A percentile compares a stretch with the other conserved stretches of the same genome.
These are phyloP conservation scores for Chrysolina haemoptera DNA, from an alignment of 2,888 invertebrate species.

Conservation along the genomic window DNA sequence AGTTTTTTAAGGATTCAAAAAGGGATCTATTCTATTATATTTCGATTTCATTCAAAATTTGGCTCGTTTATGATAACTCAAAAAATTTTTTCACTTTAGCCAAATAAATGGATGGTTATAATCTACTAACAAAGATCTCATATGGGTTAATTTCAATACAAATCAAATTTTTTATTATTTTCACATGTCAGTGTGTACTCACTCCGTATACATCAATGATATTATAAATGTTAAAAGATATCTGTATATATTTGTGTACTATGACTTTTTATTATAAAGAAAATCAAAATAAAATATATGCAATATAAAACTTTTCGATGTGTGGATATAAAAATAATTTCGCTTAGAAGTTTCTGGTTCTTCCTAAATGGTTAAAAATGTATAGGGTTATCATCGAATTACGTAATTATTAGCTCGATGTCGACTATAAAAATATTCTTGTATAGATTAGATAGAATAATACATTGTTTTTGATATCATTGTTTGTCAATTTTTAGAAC, in stretches of 20 bases:
- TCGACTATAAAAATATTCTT: constrained; percentile 25
- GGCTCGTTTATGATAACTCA: no score
- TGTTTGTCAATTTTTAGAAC: constrained; percentile 9
- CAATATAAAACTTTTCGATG: constrained; percentile 24
- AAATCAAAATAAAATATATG: constrained; percentile 16
- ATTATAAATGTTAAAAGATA: constrained; percentile 27
- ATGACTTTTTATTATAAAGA: constrained; percentile 24
- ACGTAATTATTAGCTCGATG: constrained; percentile 4
- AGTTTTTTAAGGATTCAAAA: no score
- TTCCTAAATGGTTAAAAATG: constrained; percentile 44
- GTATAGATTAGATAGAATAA: constrained; percentile 27
- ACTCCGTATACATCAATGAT: not conserved
- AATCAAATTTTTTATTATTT: no score
- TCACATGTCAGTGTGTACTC: not conserved
- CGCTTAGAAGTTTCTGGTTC: constrained; percentile 41
- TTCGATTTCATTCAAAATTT: no score
- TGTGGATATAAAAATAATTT: constrained; percentile 22
- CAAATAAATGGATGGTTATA: no score
- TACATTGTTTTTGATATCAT: constrained; percentile 15
- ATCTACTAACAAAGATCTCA: no score
- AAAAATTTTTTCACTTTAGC: no score
- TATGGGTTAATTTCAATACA: not conserved
- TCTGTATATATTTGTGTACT: constrained; percentile 34
- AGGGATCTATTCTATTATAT: no score
- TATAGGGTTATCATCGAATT: constrained; percentile 24